Evolutionary conservation across 2,113 vertebrate species (phyloP).

Genomic region (Dipodomys ordii): DNA sequence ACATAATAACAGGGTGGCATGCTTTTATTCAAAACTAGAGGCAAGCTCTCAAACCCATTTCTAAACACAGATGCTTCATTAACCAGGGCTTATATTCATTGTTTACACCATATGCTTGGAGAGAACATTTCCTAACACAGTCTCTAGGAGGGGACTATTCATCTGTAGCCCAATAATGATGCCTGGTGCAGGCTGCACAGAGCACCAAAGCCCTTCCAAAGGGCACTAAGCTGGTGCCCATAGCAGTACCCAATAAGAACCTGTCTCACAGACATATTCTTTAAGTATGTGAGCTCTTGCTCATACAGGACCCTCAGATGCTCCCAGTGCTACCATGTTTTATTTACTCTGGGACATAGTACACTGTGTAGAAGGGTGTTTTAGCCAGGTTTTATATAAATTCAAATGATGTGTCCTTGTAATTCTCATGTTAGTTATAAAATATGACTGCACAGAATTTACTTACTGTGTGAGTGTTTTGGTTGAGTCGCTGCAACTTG

Average conservation of each 20-base stretch:
- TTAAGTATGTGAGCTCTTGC: accelerated
- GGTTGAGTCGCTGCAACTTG: not conserved
- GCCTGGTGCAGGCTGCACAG: not conserved
- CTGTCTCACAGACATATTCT: accelerated
- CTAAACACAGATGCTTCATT: not conserved
- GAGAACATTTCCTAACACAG: not conserved
- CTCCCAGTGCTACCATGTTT: accelerated
- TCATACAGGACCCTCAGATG: accelerated
- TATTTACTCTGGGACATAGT: accelerated
- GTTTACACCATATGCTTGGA: accelerated
- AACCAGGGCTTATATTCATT: not conserved
- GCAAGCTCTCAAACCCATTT: not conserved
- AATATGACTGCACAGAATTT: not conserved
- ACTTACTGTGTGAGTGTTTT: not conserved
- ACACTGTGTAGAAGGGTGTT: accelerated
- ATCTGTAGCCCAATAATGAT: not conserved
- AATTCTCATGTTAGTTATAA: not conserved
- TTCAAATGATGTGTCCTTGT: not conserved
- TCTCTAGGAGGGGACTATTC: not conserved
- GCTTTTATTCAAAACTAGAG: not conserved
- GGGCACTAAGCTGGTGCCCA: not conserved
- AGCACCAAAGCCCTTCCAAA: not conserved
- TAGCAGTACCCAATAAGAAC: accelerated
- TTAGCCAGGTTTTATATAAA: not conserved
- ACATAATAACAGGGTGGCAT: too few relatives aligned